Evolutionary conservation across 2,797 vertebrate species (phyloP), one percentile per base, ranked within the genome.

Genomic region (Rhinophrynus dorsalis): DNA sequence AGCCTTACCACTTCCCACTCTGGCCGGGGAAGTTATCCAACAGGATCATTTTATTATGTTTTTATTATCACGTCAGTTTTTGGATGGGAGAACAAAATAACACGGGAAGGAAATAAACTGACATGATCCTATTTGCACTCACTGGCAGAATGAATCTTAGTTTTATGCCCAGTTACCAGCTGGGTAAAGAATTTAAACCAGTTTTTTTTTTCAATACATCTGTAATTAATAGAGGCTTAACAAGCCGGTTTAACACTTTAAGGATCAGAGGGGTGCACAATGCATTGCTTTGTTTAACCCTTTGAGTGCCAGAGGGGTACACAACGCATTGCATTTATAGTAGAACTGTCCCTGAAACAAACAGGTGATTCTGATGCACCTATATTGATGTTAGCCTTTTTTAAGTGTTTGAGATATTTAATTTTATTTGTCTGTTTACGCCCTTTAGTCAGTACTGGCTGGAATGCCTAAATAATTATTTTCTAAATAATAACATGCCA

Each of bases 21-120:
- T 72, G 61, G 61, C 69, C 58, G 44, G 61, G 68, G 58, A 72
- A 63, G 12, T 21, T 51, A 50, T 72, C 61, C 69, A 72, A 65
- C 42, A 42, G 69, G 63, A 59, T 47, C 35, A 72, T 72, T 72
- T 72, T 65, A 72, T 72, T 72, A 72, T 72, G 69, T 72, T 72
- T 65, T 72, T 65, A 72, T 30, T 72, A 72, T 59, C 69, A 72
- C 69, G 69, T 72, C 69, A 72, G 69, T 45, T 72, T 72, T 72
- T 72, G 69, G 69, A 72, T 40, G 27, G 37, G 27, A 58, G 54
- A 72, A 64, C 45, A 26, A 72, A 72, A 72, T 65, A 72, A 72
- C 69, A 65, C 21, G 57, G 59, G 61, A 59, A 72, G 69, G 69
- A 72, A 65, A 72, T 65, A 65, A 58, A 65, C 61, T 65, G 69